phyloP scores from a whole-genome alignment of 1,140 invertebrate genomes.

The Pseudomyrmex gracilis region DNA sequence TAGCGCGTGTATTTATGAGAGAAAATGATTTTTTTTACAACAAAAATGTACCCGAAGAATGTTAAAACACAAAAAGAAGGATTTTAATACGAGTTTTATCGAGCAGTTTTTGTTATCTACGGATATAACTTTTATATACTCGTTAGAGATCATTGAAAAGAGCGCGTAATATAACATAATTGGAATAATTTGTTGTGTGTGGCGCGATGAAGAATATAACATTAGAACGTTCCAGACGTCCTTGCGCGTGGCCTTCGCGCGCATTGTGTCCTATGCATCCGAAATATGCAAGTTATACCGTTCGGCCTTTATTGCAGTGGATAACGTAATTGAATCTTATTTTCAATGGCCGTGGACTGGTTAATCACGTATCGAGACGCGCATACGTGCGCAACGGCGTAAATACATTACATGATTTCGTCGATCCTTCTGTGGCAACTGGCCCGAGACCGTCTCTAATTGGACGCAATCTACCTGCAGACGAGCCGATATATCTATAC shows the following conservation, averaged over 20 bases:
- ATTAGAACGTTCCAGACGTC: background rate
- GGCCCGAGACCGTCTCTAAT: slow-evolving; percentile 53
- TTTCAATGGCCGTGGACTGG: slow-evolving; percentile 15
- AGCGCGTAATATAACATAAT: background rate
- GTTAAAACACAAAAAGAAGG: background rate
- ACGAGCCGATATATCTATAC: slow-evolving; percentile 25
- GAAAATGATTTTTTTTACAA: background rate
- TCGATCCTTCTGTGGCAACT: slow-evolving; percentile 57
- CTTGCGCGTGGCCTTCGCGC: background rate
- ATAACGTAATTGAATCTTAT: slow-evolving; percentile 42
- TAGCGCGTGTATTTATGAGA: background rate
- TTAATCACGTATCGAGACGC: background rate
- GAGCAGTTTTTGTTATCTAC: background rate
- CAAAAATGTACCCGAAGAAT: too few relatives aligned
- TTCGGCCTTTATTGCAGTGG: slow-evolving; percentile 7
- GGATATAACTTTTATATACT: background rate
- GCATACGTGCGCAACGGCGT: slow-evolving; percentile 10
- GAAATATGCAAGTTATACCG: slow-evolving; percentile 25
- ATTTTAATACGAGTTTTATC: too few relatives aligned
- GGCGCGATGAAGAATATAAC: slow-evolving; percentile 4
- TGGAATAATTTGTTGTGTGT: background rate
- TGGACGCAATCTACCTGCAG: slow-evolving; percentile 39
- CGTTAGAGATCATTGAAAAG: background rate
- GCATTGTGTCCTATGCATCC: background rate
- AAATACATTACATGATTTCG: slow-evolving; percentile 55